Evolutionary conservation across 2,113 vertebrate genomes (phyloP).

Genomic region (Pristiophorus japonicus): DNA sequence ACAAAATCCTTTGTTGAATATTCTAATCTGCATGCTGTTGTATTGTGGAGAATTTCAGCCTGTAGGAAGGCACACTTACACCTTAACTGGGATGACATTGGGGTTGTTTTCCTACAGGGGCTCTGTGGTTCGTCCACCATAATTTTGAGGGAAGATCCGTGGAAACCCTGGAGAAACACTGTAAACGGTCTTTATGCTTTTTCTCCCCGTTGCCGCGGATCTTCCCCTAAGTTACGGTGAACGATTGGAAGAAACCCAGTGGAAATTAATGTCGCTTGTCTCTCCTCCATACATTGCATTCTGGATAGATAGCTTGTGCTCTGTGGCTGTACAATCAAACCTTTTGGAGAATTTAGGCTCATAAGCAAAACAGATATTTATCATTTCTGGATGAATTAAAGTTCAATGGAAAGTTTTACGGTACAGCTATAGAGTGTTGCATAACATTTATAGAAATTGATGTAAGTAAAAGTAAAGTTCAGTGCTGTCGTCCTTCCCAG

Average conservation of each 20-base stretch:
- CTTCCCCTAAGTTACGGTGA: not conserved
- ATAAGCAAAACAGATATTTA: not conserved
- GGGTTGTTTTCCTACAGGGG: too few relatives aligned
- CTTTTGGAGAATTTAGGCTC: not conserved
- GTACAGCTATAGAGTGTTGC: not conserved
- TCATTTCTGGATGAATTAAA: not conserved
- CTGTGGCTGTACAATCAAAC: not conserved
- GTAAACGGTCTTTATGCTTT: not conserved
- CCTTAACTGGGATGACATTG: not conserved
- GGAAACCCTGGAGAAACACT: not conserved
- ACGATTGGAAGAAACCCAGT: not conserved
- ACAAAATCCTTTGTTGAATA: not conserved
- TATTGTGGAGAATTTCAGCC: not conserved
- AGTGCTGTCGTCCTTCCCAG: not conserved
- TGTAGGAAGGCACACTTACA: not conserved
- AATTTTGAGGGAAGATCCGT: not conserved
- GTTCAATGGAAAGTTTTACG: not conserved
- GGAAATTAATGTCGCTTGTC: not conserved
- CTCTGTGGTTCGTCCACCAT: not conserved
- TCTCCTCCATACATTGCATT: not conserved
- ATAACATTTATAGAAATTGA: not conserved
- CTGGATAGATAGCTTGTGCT: not conserved
- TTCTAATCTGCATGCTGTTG: not conserved
- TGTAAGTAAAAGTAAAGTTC: not conserved
- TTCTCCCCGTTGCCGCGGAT: not conserved